Base-by-base conservation (phyloP, 35 echinoderm and acorn worm genomes). In the Amphiura filiformis region DNA sequence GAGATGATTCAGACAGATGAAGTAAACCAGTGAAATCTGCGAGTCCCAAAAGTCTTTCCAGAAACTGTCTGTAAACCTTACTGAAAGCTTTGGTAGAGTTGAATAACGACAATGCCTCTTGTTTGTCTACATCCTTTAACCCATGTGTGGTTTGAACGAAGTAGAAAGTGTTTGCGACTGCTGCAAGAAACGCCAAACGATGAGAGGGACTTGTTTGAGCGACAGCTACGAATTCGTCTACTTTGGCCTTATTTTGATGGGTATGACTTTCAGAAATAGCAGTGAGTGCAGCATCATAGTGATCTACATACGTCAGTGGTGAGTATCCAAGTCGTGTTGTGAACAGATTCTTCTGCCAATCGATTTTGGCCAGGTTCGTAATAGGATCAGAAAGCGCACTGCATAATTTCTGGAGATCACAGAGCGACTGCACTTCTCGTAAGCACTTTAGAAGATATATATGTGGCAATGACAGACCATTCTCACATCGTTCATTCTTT, bases 21-120 rank as follows among this genome's bases (percentile, higher is more conserved):
- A 87, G 35, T 39, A 36, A 78, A 34, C 85, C 70, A 31, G 13
- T 87, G 40, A 87, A 87, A 37, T 87, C 85, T 28, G 85, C 36
- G 0, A 87, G 28, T 77, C 85, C 85, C 4, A 77, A 39, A 39
- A 87, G 38, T 3, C 78, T 12, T 37, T n/a, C 4, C 13, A 12
- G 0, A 40, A 77, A 30, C 1, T 78, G 26, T 78, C 22, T 87
- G 36, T 78, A 37, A 0, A 38, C 64, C n/a, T 76, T 34, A 23
- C 18, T 87, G 39, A 77, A 39, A 14, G 36, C 70, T 15, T 77
- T 32, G 15, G 75, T 78, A 40, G 38, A 14, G 28, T 78, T 79
- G 13, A 78, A 26, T 0, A 87, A 33, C 65, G 36, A 87, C 31
- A 40, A 15, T 32, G 75, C 75, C 11, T 78, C 11, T 39, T 34